phyloP scores from a whole-genome alignment of 2,113 vertebrate species.

The Corapipo altera region DNA sequence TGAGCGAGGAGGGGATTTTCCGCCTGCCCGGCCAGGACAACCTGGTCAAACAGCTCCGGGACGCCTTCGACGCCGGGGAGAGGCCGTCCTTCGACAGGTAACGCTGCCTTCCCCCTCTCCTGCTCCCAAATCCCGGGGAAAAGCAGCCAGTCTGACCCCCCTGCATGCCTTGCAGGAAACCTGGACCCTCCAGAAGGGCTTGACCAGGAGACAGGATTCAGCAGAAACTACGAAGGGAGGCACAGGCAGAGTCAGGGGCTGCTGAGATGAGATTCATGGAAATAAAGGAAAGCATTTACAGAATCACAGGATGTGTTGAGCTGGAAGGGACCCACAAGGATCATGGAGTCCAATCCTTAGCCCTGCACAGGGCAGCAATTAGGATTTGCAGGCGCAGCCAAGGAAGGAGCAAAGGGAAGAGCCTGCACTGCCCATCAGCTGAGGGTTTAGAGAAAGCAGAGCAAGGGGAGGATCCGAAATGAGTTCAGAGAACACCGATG shows the following conservation, averaged over 20 bases:
- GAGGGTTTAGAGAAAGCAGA: not conserved
- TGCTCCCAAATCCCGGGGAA: not conserved
- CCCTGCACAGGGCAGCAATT: not conserved
- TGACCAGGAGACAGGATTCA: not conserved
- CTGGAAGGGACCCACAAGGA: not conserved
- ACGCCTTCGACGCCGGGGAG: conserved; percentile 91
- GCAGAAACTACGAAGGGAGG: not conserved
- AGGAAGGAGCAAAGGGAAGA: not conserved
- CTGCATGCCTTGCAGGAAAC: not conserved
- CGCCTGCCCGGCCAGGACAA: conserved; percentile 96
- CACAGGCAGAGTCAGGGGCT: not conserved
- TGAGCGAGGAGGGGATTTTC: conserved; percentile 93
- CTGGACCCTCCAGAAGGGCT: not conserved
- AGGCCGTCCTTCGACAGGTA: conserved; percentile 90
- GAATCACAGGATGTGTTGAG: not conserved
- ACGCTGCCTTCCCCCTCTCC: not conserved
- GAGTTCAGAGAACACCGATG: not conserved
- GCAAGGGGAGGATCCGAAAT: not conserved
- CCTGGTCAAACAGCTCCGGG: conserved; percentile 89
- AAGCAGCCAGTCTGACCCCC: not conserved
- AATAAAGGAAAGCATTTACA: not conserved
- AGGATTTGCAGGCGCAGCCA: not conserved
- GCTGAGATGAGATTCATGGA: not conserved
- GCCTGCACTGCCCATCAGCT: not conserved
- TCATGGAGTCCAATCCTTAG: not conserved